Evolutionary conservation across 2,113 vertebrate species (phyloP).

Genomic region (Carassius gibelio): DNA sequence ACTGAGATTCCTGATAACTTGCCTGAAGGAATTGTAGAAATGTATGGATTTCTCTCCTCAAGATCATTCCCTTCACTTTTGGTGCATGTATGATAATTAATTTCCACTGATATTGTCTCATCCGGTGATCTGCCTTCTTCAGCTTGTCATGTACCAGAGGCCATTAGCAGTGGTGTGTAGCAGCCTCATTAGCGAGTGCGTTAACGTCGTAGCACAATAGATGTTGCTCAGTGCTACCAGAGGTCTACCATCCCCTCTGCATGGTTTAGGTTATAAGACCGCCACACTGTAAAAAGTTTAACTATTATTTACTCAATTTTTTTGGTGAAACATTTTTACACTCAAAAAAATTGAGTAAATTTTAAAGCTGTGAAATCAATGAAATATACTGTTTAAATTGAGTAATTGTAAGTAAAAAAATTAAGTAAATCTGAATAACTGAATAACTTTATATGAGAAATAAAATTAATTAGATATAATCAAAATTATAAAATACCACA

Average conservation of each 20-base stretch:
- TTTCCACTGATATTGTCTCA: conserved; percentile 17
- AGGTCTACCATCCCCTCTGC: conserved; percentile 37
- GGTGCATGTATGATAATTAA: conserved; percentile 29
- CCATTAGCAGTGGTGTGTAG: conserved; percentile 54
- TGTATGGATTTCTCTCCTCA: conserved; percentile 79
- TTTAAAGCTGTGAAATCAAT: too few relatives aligned
- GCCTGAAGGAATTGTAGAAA: conserved; percentile 92
- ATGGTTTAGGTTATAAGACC: conserved; percentile 41
- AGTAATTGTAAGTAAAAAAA: too few relatives aligned
- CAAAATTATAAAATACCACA: too few relatives aligned
- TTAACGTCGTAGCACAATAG: conserved; percentile 20
- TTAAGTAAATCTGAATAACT: too few relatives aligned
- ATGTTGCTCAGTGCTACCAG: conserved; percentile 29
- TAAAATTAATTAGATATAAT: too few relatives aligned
- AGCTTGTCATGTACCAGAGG: conserved; percentile 46
- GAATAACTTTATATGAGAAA: too few relatives aligned
- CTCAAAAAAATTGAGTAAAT: too few relatives aligned
- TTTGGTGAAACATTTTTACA: too few relatives aligned
- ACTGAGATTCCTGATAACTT: conserved; percentile 93
- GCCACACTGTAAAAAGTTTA: too few relatives aligned
- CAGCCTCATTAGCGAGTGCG: conserved; percentile 49
- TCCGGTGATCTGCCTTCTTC: conserved; percentile 23
- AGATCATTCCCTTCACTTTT: not conserved
- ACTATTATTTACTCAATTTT: too few relatives aligned
- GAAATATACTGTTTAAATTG: too few relatives aligned